These are phyloP conservation scores for Rhinopithecus roxellana DNA, from an alignment of 2,113 vertebrate genomes.

Conservation along the genomic window DNA sequence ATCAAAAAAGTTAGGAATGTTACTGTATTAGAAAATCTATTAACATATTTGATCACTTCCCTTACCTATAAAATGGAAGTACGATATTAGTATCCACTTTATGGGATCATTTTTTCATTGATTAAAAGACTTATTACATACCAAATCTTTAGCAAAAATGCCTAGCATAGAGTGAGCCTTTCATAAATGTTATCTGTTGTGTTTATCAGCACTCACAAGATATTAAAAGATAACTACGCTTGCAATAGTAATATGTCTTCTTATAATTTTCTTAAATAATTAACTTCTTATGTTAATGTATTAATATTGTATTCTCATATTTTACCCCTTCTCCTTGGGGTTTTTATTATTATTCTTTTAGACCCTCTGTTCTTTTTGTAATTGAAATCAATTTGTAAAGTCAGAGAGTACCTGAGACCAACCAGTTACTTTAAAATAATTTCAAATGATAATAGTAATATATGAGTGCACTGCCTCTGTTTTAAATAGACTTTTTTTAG, in stretches of 20 bases:
- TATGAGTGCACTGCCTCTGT: background rate
- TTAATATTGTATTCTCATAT: conserved; percentile 38
- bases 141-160: background rate
- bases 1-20: background rate
- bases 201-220: conserved; percentile 26
- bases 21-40: background rate
- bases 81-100: background rate
- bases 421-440: background rate
- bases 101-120: background rate
- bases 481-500: background rate
- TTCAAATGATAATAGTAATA: background rate
- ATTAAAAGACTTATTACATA: background rate
- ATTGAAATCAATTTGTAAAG: conserved; percentile 49
- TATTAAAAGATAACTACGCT: conserved; percentile 25
- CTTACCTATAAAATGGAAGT: background rate
- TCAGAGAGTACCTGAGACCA: background rate
- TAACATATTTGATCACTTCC: background rate
- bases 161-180: background rate
- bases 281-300: background rate
- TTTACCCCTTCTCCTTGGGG: background rate
- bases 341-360: conserved; percentile 23
- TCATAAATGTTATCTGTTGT: conserved; percentile 29
- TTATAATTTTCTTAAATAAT: conserved; percentile 60
- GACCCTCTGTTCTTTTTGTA: background rate
- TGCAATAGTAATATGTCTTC: background rate